Evolutionary conservation across 2,113 vertebrate species (phyloP).

Genomic region (Diglossa brunneiventris): DNA sequence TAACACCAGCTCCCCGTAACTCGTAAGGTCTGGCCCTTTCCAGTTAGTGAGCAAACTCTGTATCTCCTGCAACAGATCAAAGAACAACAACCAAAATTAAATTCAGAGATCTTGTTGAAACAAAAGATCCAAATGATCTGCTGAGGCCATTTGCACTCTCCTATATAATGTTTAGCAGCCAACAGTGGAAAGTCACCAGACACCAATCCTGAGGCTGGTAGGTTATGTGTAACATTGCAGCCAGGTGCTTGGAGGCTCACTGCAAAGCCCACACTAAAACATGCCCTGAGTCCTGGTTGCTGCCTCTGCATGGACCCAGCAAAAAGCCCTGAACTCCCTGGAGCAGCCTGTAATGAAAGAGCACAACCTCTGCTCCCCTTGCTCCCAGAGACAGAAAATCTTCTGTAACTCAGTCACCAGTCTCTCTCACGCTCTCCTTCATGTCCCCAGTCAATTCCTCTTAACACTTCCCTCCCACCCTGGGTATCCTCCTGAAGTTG

Average conservation of each 20-base stretch:
- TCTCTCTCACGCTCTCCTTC: background rate
- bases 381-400: background rate
- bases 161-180: background rate
- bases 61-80: constrained; percentile 84
- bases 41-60: constrained; percentile 97
- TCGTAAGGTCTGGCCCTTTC: constrained; percentile 96
- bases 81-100: background rate
- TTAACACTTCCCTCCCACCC: background rate
- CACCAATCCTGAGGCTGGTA: background rate
- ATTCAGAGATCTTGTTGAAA: background rate
- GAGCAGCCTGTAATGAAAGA: background rate
- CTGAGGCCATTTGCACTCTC: background rate
- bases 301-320: background rate
- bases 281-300: background rate
- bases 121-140: background rate
- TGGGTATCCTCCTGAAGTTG: background rate
- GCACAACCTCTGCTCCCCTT: background rate
- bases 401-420: background rate
- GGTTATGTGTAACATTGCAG: background rate
- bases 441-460: background rate
- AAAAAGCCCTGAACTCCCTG: background rate
- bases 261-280: background rate
- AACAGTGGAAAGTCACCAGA: background rate
- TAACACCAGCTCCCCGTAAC: constrained; percentile 92
- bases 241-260: background rate